phyloP scores from a whole-genome alignment of 2,888 invertebrate genomes.

The Rhingia rostrata region DNA sequence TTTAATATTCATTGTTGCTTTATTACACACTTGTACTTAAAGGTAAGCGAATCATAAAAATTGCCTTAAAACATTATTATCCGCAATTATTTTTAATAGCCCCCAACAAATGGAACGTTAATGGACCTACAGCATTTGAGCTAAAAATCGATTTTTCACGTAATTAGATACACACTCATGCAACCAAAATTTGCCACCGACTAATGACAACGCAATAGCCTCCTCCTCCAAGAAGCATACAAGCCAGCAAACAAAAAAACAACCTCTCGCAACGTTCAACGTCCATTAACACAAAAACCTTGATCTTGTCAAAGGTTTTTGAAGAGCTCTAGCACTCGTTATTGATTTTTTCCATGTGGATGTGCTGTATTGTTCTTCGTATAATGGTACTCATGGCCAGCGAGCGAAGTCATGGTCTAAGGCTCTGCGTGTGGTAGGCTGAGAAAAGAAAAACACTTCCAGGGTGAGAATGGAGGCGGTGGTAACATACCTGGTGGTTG shows the following conservation, averaged over 20 bases:
- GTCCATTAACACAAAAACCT: slow-evolving; percentile 21
- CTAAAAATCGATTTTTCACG: background rate
- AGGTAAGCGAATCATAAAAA: background rate
- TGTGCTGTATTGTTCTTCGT: background rate
- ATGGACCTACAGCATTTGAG: background rate
- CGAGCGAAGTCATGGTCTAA: background rate
- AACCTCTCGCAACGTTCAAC: background rate
- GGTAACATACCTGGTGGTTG: background rate
- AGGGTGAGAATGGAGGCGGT: background rate
- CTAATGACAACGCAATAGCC: background rate
- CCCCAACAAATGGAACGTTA: slow-evolving; percentile 1
- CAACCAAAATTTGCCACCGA: background rate
- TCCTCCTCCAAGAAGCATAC: slow-evolving; percentile 3
- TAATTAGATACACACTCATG: background rate
- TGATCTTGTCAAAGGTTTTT: slow-evolving; percentile 4
- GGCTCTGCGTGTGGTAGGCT: background rate
- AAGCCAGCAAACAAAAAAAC: background rate
- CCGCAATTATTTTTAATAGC: slow-evolving; percentile 18
- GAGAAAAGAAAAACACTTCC: background rate
- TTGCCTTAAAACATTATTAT: background rate
- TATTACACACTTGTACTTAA: background rate
- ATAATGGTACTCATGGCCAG: background rate
- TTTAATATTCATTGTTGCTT: background rate
- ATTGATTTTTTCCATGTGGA: background rate
- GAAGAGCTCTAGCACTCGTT: background rate